phyloP scores from a whole-genome alignment of 2,888 invertebrate genomes.

The Tridacna crocea region DNA sequence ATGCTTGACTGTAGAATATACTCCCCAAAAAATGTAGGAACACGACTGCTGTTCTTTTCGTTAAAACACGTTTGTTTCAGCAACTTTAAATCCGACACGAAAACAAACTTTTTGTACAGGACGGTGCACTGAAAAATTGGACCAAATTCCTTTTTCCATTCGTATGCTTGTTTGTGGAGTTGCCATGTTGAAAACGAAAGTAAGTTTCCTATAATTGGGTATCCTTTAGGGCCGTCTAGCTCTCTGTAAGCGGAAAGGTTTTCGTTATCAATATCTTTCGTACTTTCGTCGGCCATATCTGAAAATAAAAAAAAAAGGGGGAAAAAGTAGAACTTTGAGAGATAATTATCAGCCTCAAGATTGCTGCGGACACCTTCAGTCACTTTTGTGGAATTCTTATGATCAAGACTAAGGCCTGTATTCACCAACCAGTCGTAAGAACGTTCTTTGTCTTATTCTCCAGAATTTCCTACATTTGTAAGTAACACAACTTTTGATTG shows the following conservation, averaged over 20 bases:
- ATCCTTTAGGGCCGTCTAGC: slow-evolving; percentile 20
- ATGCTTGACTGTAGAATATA: slow-evolving; percentile 18
- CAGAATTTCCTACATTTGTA: too few species aligned
- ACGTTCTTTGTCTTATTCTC: too few species aligned
- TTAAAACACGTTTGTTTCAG: neutral
- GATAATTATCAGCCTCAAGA: too few species aligned
- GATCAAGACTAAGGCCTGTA: too few species aligned
- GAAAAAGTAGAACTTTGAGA: too few species aligned
- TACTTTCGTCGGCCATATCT: slow-evolving; percentile 4
- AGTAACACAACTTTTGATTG: too few species aligned
- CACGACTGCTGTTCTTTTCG: neutral
- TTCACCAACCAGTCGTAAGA: too few species aligned
- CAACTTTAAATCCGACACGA: neutral
- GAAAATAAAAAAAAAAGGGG: neutral
- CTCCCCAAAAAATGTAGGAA: slow-evolving; percentile 10
- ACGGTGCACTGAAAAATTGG: slow-evolving; percentile 21
- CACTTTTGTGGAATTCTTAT: too few species aligned
- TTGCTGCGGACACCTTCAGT: too few species aligned
- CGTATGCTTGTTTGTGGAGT: slow-evolving; percentile 11
- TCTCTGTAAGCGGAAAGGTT: neutral
- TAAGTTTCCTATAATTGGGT: slow-evolving; percentile 27
- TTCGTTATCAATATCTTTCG: neutral
- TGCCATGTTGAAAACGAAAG: neutral
- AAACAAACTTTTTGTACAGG: slow-evolving; percentile 17
- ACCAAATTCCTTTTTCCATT: slow-evolving; percentile 18